Base-by-base conservation (phyloP, 2,888 invertebrate genomes). In the Sarcophaga caerulescens region DNA sequence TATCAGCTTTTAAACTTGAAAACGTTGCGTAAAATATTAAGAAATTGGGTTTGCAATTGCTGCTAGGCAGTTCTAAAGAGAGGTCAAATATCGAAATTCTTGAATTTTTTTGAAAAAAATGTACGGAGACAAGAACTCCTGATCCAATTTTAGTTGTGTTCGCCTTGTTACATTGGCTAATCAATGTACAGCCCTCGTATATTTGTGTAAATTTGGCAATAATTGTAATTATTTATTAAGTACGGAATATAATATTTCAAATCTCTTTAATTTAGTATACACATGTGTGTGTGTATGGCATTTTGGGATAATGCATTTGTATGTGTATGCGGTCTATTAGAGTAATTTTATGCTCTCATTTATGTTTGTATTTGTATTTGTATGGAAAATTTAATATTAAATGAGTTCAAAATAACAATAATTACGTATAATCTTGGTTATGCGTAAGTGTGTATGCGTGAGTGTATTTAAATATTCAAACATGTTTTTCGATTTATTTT, bases 211-310 rank as follows among this genome's bases (percentile, higher is more conserved):
- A 60, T 57, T 70, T 11, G 75, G 25, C 63, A 76, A 81, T 76
- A 74, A 69, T 74, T 78, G 83, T 83, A 78, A 83, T 83, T 83
- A 83, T 78, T 83, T 83, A 83, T 83, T 84, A 79, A 84, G 59
- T 73, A 75, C 2, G 11, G 45, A 57, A 10, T 52, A 52, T 52
- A 52, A 14, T 52, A 14, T 14, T 52, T 14, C 4, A 52, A 52
- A 14, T 52, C 52, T 14, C 17, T 52, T 52, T 14, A 52, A 52
- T 52, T 52, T 52, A 17, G 17, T 17, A 12, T 52, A 5, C 17
- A 17, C 12, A 17, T 52, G 14, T 17, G 52, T 14, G 3, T 52
- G 14, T 35, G 35, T 35, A 10, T 35, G 25, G 25, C 5, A 25
- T 35, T 35, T 35, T 35, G 10, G 8, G 2, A 35, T 47, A 47